Base-by-base conservation (phyloP, 2,797 vertebrate genomes). In the Phoebastria nigripes region DNA sequence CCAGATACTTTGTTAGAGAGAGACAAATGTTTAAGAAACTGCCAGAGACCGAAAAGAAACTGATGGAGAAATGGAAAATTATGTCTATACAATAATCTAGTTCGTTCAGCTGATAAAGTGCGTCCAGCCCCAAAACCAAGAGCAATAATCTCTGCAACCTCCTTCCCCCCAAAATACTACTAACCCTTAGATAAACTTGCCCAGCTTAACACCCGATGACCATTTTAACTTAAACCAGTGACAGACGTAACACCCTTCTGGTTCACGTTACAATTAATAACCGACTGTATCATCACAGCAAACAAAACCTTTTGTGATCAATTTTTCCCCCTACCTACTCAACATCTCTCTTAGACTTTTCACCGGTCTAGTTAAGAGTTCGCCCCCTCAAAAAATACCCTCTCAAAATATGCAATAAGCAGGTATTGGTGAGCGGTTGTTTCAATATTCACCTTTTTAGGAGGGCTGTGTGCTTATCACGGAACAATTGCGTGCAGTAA, bases 171-270 rank as follows among this genome's bases (percentile, higher is more conserved):
- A 87, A 97, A 49, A 97, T 93, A 96, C 90, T 96, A 97, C 93
- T 87, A 97, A 94, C 86, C 95, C 93, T 96, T 97, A 96, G 88
- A 95, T 97, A 98, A 98, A 98, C 97, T 97, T 95, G 95, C 80
- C 87, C 83, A 97, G 96, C 92, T 61, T 93, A 97, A 96, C 95
- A 95, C 61, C 61, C 8, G 31, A 93, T 95, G 92, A 97, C 94
- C 97, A 97, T 96, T 97, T 98, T 97, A 97, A 98, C 96, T 97
- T 77, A 96, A 93, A 95, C 95, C 87, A 91, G 84, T 59, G 74
- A 78, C 55, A 98, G 42, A 93, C 84, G 62, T 94, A 96, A 97
- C 65, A 95, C 86, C 93, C 82, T 97, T 94, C 93, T 89, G 87
- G 87, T 82, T 91, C 82, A 87, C 15, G 3, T 80, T 94, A 94